Percentiles rank a stretch among this genome's conserved stretches.
phyloP scores from a whole-genome alignment of 2,888 invertebrate genomes.

The Muschampia plurimacula region DNA sequence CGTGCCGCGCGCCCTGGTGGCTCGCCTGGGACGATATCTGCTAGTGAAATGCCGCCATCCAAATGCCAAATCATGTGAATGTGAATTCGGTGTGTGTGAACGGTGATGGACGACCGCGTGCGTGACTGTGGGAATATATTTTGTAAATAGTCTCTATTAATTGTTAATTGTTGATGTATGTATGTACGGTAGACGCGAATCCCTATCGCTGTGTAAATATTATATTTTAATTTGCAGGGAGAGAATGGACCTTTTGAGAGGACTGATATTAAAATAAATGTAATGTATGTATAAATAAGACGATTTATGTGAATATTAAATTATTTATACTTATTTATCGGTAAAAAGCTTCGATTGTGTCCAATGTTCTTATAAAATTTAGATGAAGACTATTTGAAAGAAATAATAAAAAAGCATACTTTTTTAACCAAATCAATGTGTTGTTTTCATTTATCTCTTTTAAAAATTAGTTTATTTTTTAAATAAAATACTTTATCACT shows the following conservation, averaged over 20 bases:
- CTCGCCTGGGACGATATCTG: slow-evolving; percentile 76
- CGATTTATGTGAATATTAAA: slow-evolving; percentile 85
- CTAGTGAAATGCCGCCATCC: slow-evolving; percentile 82
- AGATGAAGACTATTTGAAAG: slow-evolving; percentile 86
- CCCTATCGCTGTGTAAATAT: slow-evolving; percentile 86
- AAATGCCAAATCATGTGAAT: slow-evolving; percentile 83
- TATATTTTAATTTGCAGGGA: slow-evolving; percentile 85
- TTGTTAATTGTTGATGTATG: slow-evolving; percentile 86
- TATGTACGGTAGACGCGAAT: slow-evolving; percentile 84
- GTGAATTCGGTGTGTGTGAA: slow-evolving; percentile 64
- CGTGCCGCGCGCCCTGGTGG: slow-evolving; percentile 79
- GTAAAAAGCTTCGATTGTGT: slow-evolving; percentile 86
- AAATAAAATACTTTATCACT: neutral
- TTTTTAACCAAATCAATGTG: slow-evolving; percentile 82
- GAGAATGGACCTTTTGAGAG: slow-evolving; percentile 86
- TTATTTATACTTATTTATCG: slow-evolving; percentile 86
- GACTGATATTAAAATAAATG: slow-evolving; percentile 85
- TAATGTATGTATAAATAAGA: slow-evolving; percentile 85
- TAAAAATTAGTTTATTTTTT: neutral
- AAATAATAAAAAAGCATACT: slow-evolving; percentile 85
- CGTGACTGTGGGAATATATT: slow-evolving; percentile 76
- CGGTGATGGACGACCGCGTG: slow-evolving; percentile 72
- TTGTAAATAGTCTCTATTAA: slow-evolving; percentile 86
- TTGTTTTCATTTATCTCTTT: slow-evolving; percentile 54
- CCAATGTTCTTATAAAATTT: slow-evolving; percentile 86